These are phyloP conservation scores for Chiloscyllium plagiosum DNA, from an alignment of 2,113 vertebrate genomes.

Conservation along the genomic window DNA sequence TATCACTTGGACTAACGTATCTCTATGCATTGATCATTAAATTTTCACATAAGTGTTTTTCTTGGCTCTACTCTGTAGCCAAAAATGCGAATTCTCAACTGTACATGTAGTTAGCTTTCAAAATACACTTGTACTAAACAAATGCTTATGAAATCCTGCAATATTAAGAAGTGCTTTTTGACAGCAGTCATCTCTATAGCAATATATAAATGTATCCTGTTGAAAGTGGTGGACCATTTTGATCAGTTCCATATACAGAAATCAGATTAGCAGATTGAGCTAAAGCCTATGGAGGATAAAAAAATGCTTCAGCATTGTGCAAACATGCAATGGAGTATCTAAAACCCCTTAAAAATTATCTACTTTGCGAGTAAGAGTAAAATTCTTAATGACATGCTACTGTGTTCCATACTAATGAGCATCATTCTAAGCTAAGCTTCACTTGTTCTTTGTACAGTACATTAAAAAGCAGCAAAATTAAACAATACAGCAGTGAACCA, in stretches of 20 bases:
- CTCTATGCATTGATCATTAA: background rate
- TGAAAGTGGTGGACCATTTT: background rate
- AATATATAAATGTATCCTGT: background rate
- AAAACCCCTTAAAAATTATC: background rate
- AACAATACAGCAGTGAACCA: background rate
- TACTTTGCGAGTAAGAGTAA: background rate
- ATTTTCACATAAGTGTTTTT: background rate
- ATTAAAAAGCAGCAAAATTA: background rate
- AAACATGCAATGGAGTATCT: background rate
- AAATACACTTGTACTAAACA: background rate
- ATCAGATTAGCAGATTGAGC: background rate
- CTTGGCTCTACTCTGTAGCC: background rate
- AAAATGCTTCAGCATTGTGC: background rate
- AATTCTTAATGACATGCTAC: background rate
- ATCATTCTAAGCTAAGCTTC: background rate
- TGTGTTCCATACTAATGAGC: background rate
- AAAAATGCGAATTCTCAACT: background rate
- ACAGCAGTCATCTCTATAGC: background rate
- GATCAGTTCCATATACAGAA: background rate
- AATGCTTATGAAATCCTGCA: background rate
- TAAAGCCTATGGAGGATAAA: background rate
- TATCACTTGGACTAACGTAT: background rate
- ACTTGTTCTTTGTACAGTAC: background rate
- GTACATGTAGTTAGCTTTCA: background rate
- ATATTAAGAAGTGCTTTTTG: background rate